Evolutionary conservation across 1,140 invertebrate species (phyloP).

Genomic region (Drosophila yakuba): DNA sequence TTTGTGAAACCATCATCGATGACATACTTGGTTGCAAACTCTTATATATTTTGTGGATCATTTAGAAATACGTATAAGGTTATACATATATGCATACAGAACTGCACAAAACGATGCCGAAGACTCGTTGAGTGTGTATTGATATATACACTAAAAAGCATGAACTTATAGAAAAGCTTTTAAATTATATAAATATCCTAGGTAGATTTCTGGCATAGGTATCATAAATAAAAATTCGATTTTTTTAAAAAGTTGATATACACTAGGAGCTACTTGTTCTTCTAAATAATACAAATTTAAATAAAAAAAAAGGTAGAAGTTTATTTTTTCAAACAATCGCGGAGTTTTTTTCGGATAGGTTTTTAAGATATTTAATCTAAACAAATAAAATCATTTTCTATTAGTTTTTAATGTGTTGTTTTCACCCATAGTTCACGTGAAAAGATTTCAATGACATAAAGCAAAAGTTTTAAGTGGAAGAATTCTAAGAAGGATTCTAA

Average conservation of each 20-base stretch:
- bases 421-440: no score
- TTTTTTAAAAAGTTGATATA: neutral
- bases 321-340: no score
- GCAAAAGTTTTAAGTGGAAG: no score
- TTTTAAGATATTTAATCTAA: no score
- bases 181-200: conserved; percentile 4
- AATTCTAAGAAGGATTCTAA: no score
- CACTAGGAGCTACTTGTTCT: no score
- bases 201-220: neutral
- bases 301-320: neutral
- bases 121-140: neutral
- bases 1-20: neutral
- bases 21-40: no score
- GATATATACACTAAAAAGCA: conserved; percentile 1
- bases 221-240: neutral
- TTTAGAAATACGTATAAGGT: neutral
- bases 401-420: no score
- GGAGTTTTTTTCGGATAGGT: no score
- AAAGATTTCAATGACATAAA: no score
- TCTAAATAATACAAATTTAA: neutral
- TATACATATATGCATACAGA: neutral
- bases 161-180: conserved; percentile 1
- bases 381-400: no score
- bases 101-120: no score
- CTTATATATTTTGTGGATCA: neutral